These are phyloP conservation scores for Typhlomys cinereus DNA, from an alignment of 2,113 vertebrate species.

Conservation along the genomic window DNA sequence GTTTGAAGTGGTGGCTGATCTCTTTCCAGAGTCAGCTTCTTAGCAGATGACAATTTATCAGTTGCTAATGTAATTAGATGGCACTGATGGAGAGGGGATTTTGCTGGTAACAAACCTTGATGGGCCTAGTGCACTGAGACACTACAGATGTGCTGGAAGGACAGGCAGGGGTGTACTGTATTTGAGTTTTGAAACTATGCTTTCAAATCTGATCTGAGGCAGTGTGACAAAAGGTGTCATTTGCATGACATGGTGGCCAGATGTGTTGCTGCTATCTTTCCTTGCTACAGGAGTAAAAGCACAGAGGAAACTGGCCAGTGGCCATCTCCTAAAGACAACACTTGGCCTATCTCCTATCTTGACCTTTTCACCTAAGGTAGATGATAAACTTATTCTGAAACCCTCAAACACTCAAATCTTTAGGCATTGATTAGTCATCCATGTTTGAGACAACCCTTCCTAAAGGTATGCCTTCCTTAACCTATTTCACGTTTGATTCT, in stretches of 20 bases:
- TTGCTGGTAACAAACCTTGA: background rate
- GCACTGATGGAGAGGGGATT: background rate
- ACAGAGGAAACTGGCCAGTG: background rate
- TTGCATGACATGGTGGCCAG: too few relatives aligned
- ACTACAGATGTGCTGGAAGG: background rate
- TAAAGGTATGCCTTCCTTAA: constrained; percentile 84
- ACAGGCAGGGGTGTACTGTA: background rate
- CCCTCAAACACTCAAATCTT: rapidly evolving
- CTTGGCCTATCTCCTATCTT: rapidly evolving
- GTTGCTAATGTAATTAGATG: too few relatives aligned
- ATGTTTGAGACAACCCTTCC: background rate
- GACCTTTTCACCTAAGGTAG: background rate
- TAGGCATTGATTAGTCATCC: rapidly evolving
- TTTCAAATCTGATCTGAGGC: background rate
- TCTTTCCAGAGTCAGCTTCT: too few relatives aligned
- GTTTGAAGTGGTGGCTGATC: too few relatives aligned
- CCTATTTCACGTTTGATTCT: constrained; percentile 90
- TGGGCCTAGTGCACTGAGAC: background rate
- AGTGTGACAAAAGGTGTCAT: background rate
- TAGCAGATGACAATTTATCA: too few relatives aligned
- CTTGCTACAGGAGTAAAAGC: background rate
- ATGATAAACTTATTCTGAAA: background rate
- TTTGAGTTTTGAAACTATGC: too few relatives aligned
- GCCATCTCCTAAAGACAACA: too few relatives aligned
- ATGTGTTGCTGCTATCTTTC: background rate